Evolutionary conservation across 2,888 invertebrate species (phyloP).

Genomic region (Netelia fuscicornis): DNA sequence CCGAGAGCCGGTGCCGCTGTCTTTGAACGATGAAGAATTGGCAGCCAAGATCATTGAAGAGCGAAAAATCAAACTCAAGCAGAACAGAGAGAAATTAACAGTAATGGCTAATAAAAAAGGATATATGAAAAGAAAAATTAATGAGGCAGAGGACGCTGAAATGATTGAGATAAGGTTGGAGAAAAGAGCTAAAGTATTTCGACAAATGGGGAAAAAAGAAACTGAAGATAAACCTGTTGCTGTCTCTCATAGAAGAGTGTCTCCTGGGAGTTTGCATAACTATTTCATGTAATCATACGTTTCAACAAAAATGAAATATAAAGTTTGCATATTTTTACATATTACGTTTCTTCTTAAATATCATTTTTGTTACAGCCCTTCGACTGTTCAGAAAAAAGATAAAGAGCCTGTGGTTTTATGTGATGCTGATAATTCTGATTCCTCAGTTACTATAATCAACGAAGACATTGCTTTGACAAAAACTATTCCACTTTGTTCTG

Average conservation of each 20-base stretch:
- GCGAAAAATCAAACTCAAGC: conserved; percentile 67
- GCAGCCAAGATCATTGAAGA: conserved; percentile 57
- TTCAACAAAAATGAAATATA: conserved; percentile 6
- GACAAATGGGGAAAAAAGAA: conserved; percentile 84
- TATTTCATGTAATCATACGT: conserved; percentile 77
- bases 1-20: neutral
- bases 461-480: conserved; percentile 18
- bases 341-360: neutral
- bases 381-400: conserved; percentile 72
- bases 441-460: neutral
- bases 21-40: conserved; percentile 53
- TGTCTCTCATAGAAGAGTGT: conserved; percentile 51
- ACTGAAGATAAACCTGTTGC: conserved; percentile 69
- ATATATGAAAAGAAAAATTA: conserved; percentile 86
- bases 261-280: conserved; percentile 74
- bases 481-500: neutral
- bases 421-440: conserved; percentile 75
- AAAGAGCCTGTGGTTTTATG: conserved; percentile 73
- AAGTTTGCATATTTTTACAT: conserved; percentile 20
- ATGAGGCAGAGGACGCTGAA: conserved; percentile 87
- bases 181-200: conserved; percentile 87
- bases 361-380: conserved; percentile 67
- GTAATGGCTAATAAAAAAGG: conserved; percentile 89
- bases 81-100: conserved; percentile 74
- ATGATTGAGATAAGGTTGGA: conserved; percentile 87